These are phyloP conservation scores for Pterophyllum scalare DNA, from an alignment of 2,113 vertebrate species.

Conservation along the genomic window DNA sequence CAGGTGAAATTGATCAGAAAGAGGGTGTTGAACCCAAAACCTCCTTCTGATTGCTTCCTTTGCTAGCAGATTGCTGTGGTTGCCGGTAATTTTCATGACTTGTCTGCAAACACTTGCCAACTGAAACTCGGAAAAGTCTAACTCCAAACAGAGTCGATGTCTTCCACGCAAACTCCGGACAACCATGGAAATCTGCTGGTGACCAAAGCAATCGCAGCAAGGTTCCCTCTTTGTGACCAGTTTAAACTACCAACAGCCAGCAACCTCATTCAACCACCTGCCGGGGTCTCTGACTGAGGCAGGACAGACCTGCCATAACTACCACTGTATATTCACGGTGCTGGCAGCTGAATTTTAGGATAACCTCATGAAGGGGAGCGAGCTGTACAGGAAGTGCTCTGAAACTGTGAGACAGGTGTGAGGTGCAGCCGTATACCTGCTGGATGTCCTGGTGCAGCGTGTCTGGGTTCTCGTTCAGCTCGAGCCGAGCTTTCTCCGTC, in stretches of 20 bases:
- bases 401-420: not conserved
- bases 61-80: not conserved
- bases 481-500: conserved; percentile 94
- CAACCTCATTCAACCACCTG: not conserved
- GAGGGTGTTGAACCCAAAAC: not conserved
- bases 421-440: conserved; percentile 80
- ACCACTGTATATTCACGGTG: too few relatives aligned
- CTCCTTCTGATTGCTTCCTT: not conserved
- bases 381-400: too few relatives aligned
- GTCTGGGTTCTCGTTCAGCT: conserved; percentile 98
- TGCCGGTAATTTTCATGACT: not conserved
- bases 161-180: not conserved
- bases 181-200: fast-evolving
- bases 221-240: not conserved
- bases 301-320: too few relatives aligned
- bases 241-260: not conserved
- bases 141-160: not conserved
- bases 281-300: not conserved
- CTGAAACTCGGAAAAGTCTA: fast-evolving
- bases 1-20: too few relatives aligned
- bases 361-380: too few relatives aligned
- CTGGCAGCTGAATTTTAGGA: too few relatives aligned
- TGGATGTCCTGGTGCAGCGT: conserved; percentile 98
- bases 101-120: not conserved
- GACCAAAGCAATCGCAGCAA: not conserved